Evolutionary conservation across 2,888 invertebrate genomes (phyloP).

Genomic region (Ectropis crepuscularia): DNA sequence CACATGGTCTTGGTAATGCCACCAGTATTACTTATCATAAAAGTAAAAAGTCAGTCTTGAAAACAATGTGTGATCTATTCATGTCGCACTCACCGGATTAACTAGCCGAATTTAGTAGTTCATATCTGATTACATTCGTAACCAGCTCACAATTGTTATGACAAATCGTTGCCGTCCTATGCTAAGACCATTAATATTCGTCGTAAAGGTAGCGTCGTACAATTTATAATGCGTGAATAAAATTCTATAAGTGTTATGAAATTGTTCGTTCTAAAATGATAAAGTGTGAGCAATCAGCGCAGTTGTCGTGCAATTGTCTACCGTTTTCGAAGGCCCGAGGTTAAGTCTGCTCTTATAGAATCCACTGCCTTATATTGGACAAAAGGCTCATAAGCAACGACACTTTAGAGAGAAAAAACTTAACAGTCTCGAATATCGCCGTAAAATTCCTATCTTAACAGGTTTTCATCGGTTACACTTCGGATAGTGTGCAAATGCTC

Average conservation of each 20-base stretch:
- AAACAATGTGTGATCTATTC: slow-evolving; percentile 44
- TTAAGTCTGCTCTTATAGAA: not conserved
- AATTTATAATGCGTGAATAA: slow-evolving; percentile 44
- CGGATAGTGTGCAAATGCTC: too few species aligned
- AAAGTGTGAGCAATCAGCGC: slow-evolving; percentile 20
- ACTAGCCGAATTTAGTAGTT: slow-evolving; percentile 45
- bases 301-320: too few species aligned
- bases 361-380: slow-evolving; percentile 18
- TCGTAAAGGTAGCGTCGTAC: slow-evolving; percentile 43
- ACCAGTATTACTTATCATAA: slow-evolving; percentile 16
- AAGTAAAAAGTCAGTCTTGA: slow-evolving; percentile 21
- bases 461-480: too few species aligned
- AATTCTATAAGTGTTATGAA: slow-evolving; percentile 38
- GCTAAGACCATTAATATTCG: slow-evolving; percentile 45
- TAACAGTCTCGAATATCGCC: too few species aligned
- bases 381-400: too few species aligned
- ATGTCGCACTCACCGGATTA: slow-evolving; percentile 27
- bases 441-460: too few species aligned
- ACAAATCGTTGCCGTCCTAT: slow-evolving; percentile 44
- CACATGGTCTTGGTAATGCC: too few species aligned
- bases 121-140: slow-evolving; percentile 45
- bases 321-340: not conserved
- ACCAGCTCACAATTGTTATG: slow-evolving; percentile 47
- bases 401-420: too few species aligned
- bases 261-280: slow-evolving; percentile 40